phyloP scores from a whole-genome alignment of 1,140 invertebrate genomes.

The Uloborus diversus region DNA sequence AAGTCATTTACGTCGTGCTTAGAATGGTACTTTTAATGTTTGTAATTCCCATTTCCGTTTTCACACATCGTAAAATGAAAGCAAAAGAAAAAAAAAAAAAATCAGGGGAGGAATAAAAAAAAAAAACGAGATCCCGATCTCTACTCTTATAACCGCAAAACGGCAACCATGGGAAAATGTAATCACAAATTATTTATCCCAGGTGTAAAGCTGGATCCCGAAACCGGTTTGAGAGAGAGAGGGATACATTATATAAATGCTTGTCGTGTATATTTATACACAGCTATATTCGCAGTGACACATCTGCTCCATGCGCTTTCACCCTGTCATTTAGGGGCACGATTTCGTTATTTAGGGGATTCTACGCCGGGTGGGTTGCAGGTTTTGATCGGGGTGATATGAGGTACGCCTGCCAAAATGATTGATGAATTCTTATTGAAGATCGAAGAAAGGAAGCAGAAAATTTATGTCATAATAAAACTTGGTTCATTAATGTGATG shows the following conservation, averaged over 20 bases:
- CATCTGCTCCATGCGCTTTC: constrained; percentile 35
- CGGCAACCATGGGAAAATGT: constrained; percentile 37
- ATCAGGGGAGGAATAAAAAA: not conserved
- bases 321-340: constrained; percentile 45
- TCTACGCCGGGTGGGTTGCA: not conserved
- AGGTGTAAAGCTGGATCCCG: constrained; percentile 30
- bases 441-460: not conserved
- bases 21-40: too few species aligned
- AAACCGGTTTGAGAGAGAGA: constrained; percentile 27
- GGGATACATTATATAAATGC: constrained; percentile 39
- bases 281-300: constrained; percentile 47
- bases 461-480: not conserved
- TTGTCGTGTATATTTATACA: constrained; percentile 40
- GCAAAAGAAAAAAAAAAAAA: constrained; percentile 14
- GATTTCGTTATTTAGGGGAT: constrained; percentile 36
- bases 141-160: constrained; percentile 41
- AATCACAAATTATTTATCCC: constrained; percentile 42
- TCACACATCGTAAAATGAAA: constrained; percentile 33
- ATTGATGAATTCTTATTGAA: constrained; percentile 10
- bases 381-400: constrained; percentile 27
- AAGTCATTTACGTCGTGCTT: too few species aligned
- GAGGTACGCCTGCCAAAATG: constrained; percentile 17
- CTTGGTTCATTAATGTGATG: too few species aligned
- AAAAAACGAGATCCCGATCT: constrained; percentile 11
- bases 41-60: constrained; percentile 39